These are phyloP conservation scores for Umimayanthus kanabou DNA, from an alignment of 92 coral and sea anemone genomes.

Conservation along the genomic window DNA sequence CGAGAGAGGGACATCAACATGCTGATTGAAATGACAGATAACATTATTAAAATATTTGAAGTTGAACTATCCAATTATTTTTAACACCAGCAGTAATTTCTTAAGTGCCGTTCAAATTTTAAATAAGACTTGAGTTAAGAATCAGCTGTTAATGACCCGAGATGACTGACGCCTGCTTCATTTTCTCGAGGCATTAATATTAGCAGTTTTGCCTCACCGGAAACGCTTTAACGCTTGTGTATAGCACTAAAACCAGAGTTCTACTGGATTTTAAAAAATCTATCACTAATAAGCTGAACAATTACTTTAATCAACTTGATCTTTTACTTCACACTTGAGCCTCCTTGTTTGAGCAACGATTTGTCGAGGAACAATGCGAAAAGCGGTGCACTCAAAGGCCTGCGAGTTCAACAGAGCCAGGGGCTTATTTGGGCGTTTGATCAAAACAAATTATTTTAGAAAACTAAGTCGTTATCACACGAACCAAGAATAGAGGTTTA, in stretches of 20 bases:
- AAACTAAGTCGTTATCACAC: constrained; percentile 32
- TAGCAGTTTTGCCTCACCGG: constrained; percentile 41
- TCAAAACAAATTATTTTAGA: constrained; percentile 11
- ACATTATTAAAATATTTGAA: constrained; percentile 38
- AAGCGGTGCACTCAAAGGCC: constrained; percentile 22
- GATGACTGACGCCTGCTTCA: constrained; percentile 36
- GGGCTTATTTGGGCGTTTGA: constrained; percentile 11
- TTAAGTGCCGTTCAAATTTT: constrained; percentile 45
- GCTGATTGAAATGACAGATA: constrained; percentile 27
- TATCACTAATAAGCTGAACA: constrained; percentile 22
- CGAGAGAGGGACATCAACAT: constrained; percentile 16
- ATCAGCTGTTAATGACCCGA: constrained; percentile 40
- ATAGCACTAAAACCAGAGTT: constrained; percentile 23
- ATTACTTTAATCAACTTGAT: constrained; percentile 39
- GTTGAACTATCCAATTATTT: constrained; percentile 43
- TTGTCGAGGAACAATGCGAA: background rate
- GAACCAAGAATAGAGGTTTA: constrained; percentile 16
- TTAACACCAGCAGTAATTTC: constrained; percentile 42
- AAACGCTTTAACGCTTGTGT: constrained; percentile 9
- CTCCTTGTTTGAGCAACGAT: constrained; percentile 10
- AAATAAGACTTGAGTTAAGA: constrained; percentile 14
- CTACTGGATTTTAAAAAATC: constrained; percentile 25
- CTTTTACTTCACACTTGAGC: constrained; percentile 14
- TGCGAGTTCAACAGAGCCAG: background rate
- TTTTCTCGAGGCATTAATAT: constrained; percentile 41